phyloP scores from a whole-genome alignment of 1,140 invertebrate genomes.

The Trigoniulus corallinus region DNA sequence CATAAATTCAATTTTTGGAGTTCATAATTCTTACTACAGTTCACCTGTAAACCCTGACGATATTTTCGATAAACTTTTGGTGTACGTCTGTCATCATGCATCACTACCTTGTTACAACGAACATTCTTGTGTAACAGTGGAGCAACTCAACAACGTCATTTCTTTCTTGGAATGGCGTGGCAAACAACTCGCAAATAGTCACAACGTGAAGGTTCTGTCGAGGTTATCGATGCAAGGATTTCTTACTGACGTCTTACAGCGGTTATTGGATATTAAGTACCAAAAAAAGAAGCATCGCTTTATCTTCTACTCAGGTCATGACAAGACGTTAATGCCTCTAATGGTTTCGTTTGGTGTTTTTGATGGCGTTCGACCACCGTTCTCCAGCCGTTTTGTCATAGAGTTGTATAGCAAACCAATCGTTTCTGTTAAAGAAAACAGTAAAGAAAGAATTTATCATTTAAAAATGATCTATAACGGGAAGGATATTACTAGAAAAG shows the following conservation, averaged over 20 bases:
- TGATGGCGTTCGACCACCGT: conserved; percentile 41
- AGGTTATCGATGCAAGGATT: conserved; percentile 25
- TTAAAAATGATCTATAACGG: conserved; percentile 74
- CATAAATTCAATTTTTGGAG: conserved; percentile 36
- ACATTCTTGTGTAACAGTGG: conserved; percentile 15
- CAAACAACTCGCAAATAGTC: conserved; percentile 13
- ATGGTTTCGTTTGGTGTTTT: conserved; percentile 54
- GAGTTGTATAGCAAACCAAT: conserved; percentile 35
- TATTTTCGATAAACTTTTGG: conserved; percentile 59
- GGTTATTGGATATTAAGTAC: conserved; percentile 58
- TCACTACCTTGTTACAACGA: conserved; percentile 44
- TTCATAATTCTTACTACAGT: conserved; percentile 30
- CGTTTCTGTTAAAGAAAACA: conserved; percentile 7
- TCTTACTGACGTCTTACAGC: conserved; percentile 30
- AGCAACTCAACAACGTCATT: conserved; percentile 21
- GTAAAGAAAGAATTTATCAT: conserved; percentile 45
- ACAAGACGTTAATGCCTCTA: conserved; percentile 69
- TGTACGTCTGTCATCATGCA: conserved; percentile 65
- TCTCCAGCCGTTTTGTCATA: conserved; percentile 67
- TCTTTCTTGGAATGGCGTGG: conserved; percentile 20
- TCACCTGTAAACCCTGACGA: conserved; percentile 42
- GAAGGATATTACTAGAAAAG: conserved; percentile 58
- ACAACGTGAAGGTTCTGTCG: conserved; percentile 13
- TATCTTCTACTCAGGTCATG: conserved; percentile 77
- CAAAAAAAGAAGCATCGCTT: conserved; percentile 56